Evolutionary conservation across 2,797 vertebrate species (phyloP).

Genomic region (Phoebastria nigripes): DNA sequence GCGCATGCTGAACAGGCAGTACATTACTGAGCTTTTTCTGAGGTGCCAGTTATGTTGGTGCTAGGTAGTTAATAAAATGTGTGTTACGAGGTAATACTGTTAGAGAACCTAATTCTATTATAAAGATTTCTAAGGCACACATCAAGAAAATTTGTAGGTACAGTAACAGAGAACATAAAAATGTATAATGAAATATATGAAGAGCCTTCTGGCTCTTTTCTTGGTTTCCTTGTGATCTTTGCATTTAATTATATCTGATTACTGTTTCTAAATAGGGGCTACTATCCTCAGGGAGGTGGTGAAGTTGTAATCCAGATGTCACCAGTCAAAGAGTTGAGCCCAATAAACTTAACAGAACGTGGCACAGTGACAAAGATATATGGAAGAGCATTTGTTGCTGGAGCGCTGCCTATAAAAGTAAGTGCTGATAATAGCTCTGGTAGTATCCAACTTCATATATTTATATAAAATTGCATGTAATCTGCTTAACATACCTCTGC

Average conservation of each 20-base stretch:
- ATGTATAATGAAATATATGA: not conserved
- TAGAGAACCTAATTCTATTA: not conserved
- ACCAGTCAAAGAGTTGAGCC: conserved; percentile 87
- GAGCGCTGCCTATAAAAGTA: conserved; percentile 91
- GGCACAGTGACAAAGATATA: conserved; percentile 93
- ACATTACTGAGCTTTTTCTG: not conserved
- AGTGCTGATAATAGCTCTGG: conserved; percentile 26
- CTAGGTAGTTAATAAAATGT: not conserved
- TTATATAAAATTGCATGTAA: not conserved
- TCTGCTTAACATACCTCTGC: not conserved
- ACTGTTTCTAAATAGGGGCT: conserved; percentile 80
- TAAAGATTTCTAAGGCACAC: not conserved
- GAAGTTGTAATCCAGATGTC: conserved; percentile 85
- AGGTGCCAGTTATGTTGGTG: not conserved
- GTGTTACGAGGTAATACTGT: not conserved
- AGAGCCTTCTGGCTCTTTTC: not conserved
- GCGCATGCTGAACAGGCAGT: not conserved
- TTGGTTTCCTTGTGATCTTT: not conserved
- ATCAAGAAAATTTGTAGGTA: not conserved
- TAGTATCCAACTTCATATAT: not conserved
- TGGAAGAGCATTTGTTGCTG: conserved; percentile 91
- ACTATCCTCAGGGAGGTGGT: conserved; percentile 94
- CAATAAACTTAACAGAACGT: conserved; percentile 86
- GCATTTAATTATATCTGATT: not conserved
- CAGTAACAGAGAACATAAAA: not conserved